These are phyloP conservation scores for Mystacornis crossleyi DNA, from an alignment of 2,113 vertebrate species.

Conservation along the genomic window DNA sequence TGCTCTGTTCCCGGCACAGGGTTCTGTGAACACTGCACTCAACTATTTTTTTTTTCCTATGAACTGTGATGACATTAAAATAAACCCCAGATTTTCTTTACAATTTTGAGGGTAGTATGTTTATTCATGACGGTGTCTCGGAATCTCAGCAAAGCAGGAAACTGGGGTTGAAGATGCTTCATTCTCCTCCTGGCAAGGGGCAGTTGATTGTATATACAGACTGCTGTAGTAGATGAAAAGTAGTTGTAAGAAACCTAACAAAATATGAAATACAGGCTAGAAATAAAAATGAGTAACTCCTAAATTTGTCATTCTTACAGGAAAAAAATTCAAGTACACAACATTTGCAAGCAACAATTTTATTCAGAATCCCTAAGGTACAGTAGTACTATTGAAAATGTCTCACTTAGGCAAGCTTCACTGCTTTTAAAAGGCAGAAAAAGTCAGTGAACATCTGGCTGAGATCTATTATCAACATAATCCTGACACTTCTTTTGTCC, in stretches of 20 bases:
- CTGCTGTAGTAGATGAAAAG: not conserved
- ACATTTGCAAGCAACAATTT: constrained; percentile 31
- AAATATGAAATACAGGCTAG: not conserved
- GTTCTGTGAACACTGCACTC: not conserved
- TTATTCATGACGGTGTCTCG: not conserved
- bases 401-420: constrained; percentile 57
- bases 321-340: not conserved
- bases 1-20: not conserved
- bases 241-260: not conserved
- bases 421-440: constrained; percentile 62
- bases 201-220: not conserved
- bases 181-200: not conserved
- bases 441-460: constrained; percentile 58
- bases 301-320: not conserved
- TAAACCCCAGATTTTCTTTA: not conserved
- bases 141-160: not conserved
- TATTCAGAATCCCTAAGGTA: constrained; percentile 30
- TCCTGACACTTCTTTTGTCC: constrained; percentile 19
- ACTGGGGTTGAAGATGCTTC: not conserved
- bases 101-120: not conserved
- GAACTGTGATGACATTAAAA: not conserved
- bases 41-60: not conserved
- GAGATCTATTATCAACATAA: constrained; percentile 60
- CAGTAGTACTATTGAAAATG: constrained; percentile 47
- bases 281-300: not conserved